Conservation (phyloP, 2,888 invertebrate genomes). For the Nasonia oneida region DNA sequence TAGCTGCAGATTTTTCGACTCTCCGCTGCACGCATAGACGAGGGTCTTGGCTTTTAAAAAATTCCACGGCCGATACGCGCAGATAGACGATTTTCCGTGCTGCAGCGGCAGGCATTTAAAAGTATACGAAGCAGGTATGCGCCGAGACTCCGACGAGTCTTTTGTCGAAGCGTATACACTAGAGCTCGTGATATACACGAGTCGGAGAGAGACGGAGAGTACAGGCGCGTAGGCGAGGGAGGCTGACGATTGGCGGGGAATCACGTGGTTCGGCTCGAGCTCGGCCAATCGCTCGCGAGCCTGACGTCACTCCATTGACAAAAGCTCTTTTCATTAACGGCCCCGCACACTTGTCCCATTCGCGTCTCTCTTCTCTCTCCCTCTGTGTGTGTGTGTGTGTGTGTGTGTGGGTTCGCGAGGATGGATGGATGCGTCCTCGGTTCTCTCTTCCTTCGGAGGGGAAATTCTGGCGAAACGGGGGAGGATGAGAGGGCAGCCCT, state of each 20-base stretch:
- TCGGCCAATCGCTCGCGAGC: conserved; percentile 74
- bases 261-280: conserved; percentile 77
- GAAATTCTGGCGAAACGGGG: conserved; percentile 34
- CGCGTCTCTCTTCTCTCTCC: not conserved
- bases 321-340: conserved; percentile 78
- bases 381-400: not conserved
- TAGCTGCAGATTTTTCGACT: not conserved
- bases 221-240: not conserved
- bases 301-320: conserved; percentile 82
- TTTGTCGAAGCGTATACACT: not conserved
- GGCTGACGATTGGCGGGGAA: conserved; percentile 74
- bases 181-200: not conserved
- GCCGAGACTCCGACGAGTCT: not conserved
- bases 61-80: not conserved
- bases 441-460: conserved; percentile 65
- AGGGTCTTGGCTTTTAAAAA: not conserved
- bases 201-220: not conserved
- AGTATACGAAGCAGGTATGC: not conserved
- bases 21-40: not conserved
- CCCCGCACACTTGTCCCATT: conserved; percentile 47
- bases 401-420: conserved; percentile 27
- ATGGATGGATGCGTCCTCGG: conserved; percentile 26
- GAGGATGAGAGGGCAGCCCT: not conserved
- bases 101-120: not conserved
- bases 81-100: not conserved